Base-by-base conservation (phyloP, 2,113 vertebrate genomes). In the Macrotis lagotis region DNA sequence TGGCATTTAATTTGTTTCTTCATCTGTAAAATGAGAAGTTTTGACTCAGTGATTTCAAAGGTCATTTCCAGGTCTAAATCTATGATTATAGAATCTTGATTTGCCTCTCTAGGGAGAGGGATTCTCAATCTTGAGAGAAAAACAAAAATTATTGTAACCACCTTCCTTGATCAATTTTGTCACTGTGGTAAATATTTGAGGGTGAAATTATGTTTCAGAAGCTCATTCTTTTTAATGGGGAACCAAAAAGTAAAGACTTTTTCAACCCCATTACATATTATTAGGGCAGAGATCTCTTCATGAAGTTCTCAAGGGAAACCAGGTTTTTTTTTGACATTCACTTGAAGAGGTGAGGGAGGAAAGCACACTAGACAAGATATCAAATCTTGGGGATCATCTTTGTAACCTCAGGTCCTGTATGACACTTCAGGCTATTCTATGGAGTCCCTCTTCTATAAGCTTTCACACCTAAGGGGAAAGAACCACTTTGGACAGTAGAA, bases 141-240 rank as follows among this genome's bases (percentile, higher is more conserved):
- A 66, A 66, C 59, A 66, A 90, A 37, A 37, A 74, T 93, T 95
- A 93, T 88, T 83, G 44, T 52, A 55, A 49, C 92, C 48, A 96
- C 26, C 92, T 94, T 88, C 22, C 3, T 93, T 37, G 2, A 83
- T 47, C 90, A 89, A 3, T n/a, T 91, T 47, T 66, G 48, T 52
- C 50, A 22, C 88, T 93, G 91, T n/a, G 90, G 92, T 95, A 28
- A 51, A 48, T 90, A 95, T 12, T 94, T 0, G 89, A 37, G 66
- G 49, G 50, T 90, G 0, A 91, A 92, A 25, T 52, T 49, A 9
- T 8, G 55, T 28, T 53, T 83, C n/a, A 44, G 66, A 8, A 83
- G 37, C n/a, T 44, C n/a, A 89, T 96, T 96, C 93, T 55, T 89
- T 50, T 89, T 90, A 22, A n/a, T n/a, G n/a, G n/a, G n/a, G n/a